Conservation (phyloP, 2,113 vertebrate genomes). For the Trogon surrucura region DNA sequence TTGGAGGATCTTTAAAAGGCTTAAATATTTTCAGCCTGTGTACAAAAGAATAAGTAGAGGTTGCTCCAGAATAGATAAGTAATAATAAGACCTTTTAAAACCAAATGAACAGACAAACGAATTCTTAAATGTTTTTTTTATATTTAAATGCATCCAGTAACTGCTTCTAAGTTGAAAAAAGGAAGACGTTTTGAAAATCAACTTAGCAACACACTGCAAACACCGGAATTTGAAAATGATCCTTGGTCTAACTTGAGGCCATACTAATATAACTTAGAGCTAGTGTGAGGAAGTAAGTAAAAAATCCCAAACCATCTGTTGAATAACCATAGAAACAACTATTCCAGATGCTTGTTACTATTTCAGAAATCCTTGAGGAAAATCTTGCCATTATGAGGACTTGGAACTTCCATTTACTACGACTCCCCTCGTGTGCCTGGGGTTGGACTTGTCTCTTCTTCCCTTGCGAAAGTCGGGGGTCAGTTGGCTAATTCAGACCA, state of each 20-base stretch:
- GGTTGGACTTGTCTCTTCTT: not conserved
- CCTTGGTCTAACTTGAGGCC: not conserved
- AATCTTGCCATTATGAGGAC: accelerated
- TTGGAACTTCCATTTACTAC: accelerated
- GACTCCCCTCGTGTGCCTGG: not conserved
- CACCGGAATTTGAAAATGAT: not conserved
- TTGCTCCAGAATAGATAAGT: not conserved
- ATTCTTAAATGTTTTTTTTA: not conserved
- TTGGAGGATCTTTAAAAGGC: not conserved
- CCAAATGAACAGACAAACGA: not conserved
- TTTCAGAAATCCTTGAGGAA: not conserved
- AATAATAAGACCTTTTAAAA: not conserved
- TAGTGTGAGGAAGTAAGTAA: not conserved
- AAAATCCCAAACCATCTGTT: not conserved
- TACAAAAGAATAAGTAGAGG: not conserved
- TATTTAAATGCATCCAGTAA: not conserved
- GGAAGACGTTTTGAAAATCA: not conserved
- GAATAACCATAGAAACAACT: not conserved
- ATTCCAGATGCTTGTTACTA: not conserved
- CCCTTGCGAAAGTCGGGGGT: no score
- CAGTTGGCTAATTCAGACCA: not conserved
- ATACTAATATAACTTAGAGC: not conserved
- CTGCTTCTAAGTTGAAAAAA: not conserved
- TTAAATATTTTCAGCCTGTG: not conserved
- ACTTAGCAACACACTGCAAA: not conserved